A percentile compares a stretch with the other conserved stretches of the same genome.
phyloP scores from a whole-genome alignment of 2,113 vertebrate species.

The Callospermophilus lateralis region DNA sequence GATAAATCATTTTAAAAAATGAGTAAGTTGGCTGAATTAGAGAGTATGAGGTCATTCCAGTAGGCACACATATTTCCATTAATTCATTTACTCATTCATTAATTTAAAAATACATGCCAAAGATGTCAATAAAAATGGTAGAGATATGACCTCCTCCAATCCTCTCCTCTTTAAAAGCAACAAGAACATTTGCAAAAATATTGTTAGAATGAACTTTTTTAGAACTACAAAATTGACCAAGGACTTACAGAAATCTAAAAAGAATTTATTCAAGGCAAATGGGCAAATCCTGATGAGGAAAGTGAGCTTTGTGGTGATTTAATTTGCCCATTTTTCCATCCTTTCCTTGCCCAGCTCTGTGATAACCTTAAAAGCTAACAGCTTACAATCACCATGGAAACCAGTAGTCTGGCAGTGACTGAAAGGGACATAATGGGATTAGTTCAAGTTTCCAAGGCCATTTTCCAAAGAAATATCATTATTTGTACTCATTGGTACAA shows the following conservation, averaged over 20 bases:
- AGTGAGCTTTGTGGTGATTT: background rate
- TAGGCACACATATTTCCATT: background rate
- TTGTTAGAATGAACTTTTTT: background rate
- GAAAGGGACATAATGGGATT: background rate
- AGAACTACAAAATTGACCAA: background rate
- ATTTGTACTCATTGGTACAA: background rate
- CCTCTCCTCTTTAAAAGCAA: background rate
- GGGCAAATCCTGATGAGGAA: background rate
- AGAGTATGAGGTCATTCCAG: background rate
- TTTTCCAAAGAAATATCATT: background rate
- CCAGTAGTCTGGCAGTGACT: background rate
- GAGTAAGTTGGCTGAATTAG: background rate
- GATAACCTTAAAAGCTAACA: background rate
- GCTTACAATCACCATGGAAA: background rate
- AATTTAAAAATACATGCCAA: background rate
- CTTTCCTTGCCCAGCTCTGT: background rate
- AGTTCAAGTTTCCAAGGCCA: background rate
- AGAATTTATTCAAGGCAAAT: constrained; percentile 1
- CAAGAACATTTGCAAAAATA: background rate
- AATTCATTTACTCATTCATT: background rate
- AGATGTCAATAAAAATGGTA: background rate
- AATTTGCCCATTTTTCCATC: background rate
- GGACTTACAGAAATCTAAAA: background rate
- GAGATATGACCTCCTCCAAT: background rate
- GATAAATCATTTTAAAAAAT: background rate